Conservation (phyloP, 2,888 invertebrate genomes). For the Xanthia icteritia region DNA sequence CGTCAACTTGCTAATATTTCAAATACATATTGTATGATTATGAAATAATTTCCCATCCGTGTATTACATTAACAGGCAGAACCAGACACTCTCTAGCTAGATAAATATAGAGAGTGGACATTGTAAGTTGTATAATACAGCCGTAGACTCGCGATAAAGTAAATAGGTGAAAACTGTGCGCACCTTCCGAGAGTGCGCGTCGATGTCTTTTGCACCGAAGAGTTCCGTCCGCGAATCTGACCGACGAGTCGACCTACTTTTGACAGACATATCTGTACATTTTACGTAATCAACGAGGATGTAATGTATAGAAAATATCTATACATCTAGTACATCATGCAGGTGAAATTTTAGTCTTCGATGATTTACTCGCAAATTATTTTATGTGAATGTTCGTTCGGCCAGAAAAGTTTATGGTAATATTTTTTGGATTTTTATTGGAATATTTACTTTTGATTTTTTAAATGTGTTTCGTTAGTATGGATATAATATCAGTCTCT, state of each 20-base stretch:
- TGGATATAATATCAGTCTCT: conserved; percentile 2
- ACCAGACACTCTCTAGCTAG: conserved; percentile 21
- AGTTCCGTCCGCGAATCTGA: conserved; percentile 71
- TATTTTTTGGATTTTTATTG: conserved; percentile 29
- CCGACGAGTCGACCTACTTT: conserved; percentile 70
- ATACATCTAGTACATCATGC: conserved; percentile 29
- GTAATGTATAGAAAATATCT: conserved; percentile 56
- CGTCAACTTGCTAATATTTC: no score
- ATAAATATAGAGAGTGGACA: conserved; percentile 62
- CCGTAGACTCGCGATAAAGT: conserved; percentile 58
- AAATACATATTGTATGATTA: not conserved
- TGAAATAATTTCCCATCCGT: conserved; percentile 5
- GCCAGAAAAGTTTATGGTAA: conserved; percentile 35
- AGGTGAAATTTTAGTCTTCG: conserved; percentile 54
- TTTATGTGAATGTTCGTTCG: conserved; percentile 12
- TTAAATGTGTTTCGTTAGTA: not conserved
- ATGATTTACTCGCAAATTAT: conserved; percentile 39
- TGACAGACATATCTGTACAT: conserved; percentile 64
- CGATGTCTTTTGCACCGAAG: conserved; percentile 65
- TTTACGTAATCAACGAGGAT: conserved; percentile 67
- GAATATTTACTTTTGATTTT: conserved; percentile 31
- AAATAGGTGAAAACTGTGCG: conserved; percentile 73
- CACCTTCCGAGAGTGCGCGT: conserved; percentile 66
- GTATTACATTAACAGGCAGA: conserved; percentile 4
- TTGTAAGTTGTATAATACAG: conserved; percentile 60